Evolutionary conservation across 2,113 vertebrate genomes (phyloP), one percentile per base, ranked within the genome.

Genomic region (Poeciliopsis turrubarensis): DNA sequence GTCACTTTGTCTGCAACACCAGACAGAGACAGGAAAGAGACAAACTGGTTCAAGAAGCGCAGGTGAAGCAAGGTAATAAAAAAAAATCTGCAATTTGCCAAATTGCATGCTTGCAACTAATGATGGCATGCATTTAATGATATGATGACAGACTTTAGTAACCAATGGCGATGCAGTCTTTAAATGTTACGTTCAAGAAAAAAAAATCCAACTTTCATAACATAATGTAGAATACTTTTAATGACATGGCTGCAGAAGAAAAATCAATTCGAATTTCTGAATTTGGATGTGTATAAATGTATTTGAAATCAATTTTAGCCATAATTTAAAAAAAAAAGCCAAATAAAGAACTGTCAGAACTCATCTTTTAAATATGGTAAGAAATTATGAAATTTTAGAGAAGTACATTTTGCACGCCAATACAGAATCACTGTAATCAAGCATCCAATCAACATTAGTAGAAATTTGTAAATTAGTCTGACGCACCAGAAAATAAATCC

Each of bases 1-100:
- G 92, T 90, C 90, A 91, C 89, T 92, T 89, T 90, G 89, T 93
- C 92, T 92, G 84, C 68, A 73, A 79, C 89, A 84, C 82, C 87
- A 89, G 89, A 82, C 63, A 60, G 60, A 80, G 74, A 11, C 66
- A 72, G 41, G 39, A 75, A 71, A 77, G 81, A 80, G 72, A 80
- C 71, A 74, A 66, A 70, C 73, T 66, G 75, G 79, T 72, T 79
- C 17, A 13, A 79, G 68, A 79, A 71, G 69, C 72, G 70, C 90
- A 91, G 91, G 90, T 92, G 83, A 92, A 86, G 86, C 90, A 87
- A 88, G 86, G 86, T 87, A 88, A 90, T 89, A 82, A 72, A 37
- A 30, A 29, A 32, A 84, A 74, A 87, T 86, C 82, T 57, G 90
- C 92, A 93, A 92, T 91, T 91, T 79, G 70, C 78, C 87, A 89